Evolutionary conservation across 2,113 vertebrate genomes (phyloP).

Genomic region (Deroptyus accipitrinus): DNA sequence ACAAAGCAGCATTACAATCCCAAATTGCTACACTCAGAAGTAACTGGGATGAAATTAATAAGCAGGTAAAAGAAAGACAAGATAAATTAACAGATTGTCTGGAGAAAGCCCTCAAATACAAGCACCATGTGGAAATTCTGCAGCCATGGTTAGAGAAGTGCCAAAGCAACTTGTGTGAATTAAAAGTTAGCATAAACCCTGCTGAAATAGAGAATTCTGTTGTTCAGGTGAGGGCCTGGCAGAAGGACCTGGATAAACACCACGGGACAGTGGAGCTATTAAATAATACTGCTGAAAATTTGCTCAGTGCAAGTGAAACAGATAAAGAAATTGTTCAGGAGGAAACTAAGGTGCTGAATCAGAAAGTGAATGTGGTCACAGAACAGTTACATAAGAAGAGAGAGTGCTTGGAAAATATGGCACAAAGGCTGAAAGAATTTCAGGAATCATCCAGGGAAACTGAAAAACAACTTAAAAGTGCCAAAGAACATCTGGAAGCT

Average conservation of each 20-base stretch:
- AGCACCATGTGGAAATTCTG: slow-evolving; percentile 83
- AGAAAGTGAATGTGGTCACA: slow-evolving; percentile 79
- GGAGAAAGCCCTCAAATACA: slow-evolving; percentile 85
- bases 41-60: slow-evolving; percentile 89
- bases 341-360: slow-evolving; percentile 77
- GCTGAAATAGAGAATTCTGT: slow-evolving; percentile 80
- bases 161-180: slow-evolving; percentile 72
- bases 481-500: slow-evolving; percentile 83
- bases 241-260: slow-evolving; percentile 93
- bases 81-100: slow-evolving; percentile 82
- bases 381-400: slow-evolving; percentile 86
- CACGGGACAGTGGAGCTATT: slow-evolving; percentile 86
- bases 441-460: slow-evolving; percentile 85
- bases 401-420: slow-evolving; percentile 83
- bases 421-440: slow-evolving; percentile 88
- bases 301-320: slow-evolving; percentile 82
- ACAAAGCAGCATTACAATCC: slow-evolving; percentile 85
- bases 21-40: slow-evolving; percentile 83
- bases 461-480: slow-evolving; percentile 80
- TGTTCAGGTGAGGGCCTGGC: slow-evolving; percentile 82
- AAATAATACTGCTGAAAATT: slow-evolving; percentile 80
- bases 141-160: slow-evolving; percentile 86
- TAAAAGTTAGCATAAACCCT: slow-evolving; percentile 80
- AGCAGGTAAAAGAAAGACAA: slow-evolving; percentile 76
- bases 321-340: slow-evolving; percentile 83